A percentile compares a stretch with the other conserved stretches of the same genome.
phyloP scores from a whole-genome alignment of 2,797 vertebrate genomes.

The Acipenser ruthenus region DNA sequence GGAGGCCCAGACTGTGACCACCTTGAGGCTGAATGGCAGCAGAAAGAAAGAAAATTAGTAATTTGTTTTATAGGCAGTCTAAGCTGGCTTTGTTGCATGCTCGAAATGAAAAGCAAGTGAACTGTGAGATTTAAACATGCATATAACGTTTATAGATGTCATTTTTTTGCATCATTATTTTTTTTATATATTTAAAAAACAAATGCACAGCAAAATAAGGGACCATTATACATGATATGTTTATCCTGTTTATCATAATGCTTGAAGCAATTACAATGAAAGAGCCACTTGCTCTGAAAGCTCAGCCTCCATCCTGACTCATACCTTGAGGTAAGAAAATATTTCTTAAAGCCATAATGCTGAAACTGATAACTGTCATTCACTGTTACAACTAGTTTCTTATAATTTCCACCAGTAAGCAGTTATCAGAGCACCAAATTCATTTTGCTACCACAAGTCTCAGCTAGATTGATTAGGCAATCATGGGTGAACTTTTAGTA shows the following conservation, averaged over 20 bases:
- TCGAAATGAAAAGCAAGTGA: conserved; percentile 36
- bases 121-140: conserved; percentile 44
- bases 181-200: too few relatives aligned
- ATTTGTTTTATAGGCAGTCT: conserved; percentile 44
- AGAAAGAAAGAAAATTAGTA: conserved; percentile 36
- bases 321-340: conserved; percentile 36
- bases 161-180: too few relatives aligned
- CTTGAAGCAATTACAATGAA: conserved; percentile 25
- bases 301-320: conserved; percentile 13
- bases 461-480: too few relatives aligned
- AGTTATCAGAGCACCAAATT: conserved; percentile 6
- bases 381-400: conserved; percentile 31
- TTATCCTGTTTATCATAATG: conserved; percentile 30
- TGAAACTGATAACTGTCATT: conserved; percentile 38
- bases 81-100: conserved; percentile 27
- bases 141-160: conserved; percentile 35
- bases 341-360: conserved; percentile 35
- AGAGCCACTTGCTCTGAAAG: conserved; percentile 7
- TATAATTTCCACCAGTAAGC: conserved; percentile 33
- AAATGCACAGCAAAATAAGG: too few relatives aligned
- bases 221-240: too few relatives aligned
- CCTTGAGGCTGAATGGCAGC: conserved; percentile 30
- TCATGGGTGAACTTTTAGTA: too few relatives aligned
- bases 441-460: neutral
- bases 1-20: conserved; percentile 22